Base-by-base conservation (phyloP, 2,888 invertebrate genomes). In the Caenorhabditis uteleia region DNA sequence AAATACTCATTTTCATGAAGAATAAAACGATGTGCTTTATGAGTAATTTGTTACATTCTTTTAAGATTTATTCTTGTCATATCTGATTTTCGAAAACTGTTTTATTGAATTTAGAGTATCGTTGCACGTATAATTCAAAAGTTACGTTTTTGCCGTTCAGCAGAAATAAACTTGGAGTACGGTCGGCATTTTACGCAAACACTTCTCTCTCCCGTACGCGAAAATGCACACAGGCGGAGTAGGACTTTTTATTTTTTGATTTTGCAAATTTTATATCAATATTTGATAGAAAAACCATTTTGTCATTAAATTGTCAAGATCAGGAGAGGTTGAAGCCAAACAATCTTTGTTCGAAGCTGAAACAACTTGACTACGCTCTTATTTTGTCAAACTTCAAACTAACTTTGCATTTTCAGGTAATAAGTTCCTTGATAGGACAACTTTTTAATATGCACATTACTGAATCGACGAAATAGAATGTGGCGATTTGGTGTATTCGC, bases 401-500 rank as follows among this genome's bases (percentile, higher is more conserved):
- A 25, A 48, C 20, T 26, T 21, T 25, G 12, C 31, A 29, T 21
- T 27, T 56, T 16, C 57, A 64, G 64, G 64, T 64, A 64, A 64
- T 49, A 57, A 57, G 29, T 50, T 58, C 53, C 64, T 39, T 2
- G 45, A 29, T 10, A 23, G 18, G 36, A 25, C 29, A n/a, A n/a
- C n/a, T n/a, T n/a, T n/a, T n/a, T 27, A 47, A 39, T 38, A 36
- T 36, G 33, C n/a, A 29, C 31, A 6, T 23, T 14, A 7, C 18
- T 25, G 6, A 42, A 47, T 33, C 26, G 36, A 50, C 38, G 5
- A 21, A 31, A 14, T 14, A 51, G 39, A 47, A 62, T 62, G 62
- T 62, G 62, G 62, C 45, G 62, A 33, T 62, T 62, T 31, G 50
- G 56, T 39, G 34, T 62, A 44, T 45, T 54, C 23, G 51, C 56